Evolutionary conservation across 2,113 vertebrate species (phyloP).

Genomic region (Gnathonemus echidnorhynchus): DNA sequence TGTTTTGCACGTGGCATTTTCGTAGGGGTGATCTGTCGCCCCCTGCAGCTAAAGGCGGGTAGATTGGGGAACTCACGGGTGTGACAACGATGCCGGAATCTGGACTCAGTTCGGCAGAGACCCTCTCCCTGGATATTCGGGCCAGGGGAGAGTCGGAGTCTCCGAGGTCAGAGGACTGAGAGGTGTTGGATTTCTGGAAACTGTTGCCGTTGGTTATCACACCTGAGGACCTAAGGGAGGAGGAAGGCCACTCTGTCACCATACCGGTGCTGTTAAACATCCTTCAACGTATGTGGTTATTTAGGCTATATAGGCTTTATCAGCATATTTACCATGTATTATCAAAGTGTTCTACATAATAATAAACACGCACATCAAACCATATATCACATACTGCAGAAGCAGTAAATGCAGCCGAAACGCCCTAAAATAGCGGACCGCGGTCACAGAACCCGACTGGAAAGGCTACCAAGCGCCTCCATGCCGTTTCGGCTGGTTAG

Average conservation of each 20-base stretch:
- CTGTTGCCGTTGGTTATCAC: conserved; percentile 63
- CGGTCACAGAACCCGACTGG: conserved; percentile 21
- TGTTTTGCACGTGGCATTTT: not conserved
- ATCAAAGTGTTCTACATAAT: not conserved
- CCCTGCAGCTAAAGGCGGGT: not conserved
- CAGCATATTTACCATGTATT: not conserved
- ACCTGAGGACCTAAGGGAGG: conserved; percentile 72
- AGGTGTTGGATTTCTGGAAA: conserved; percentile 56
- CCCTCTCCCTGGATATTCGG: conserved; percentile 21
- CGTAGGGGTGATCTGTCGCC: not conserved
- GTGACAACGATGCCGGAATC: conserved; percentile 67
- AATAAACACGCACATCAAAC: not conserved
- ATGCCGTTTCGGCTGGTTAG: conserved; percentile 45
- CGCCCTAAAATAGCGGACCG: not conserved
- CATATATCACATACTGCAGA: not conserved
- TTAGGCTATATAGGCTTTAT: not conserved
- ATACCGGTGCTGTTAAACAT: not conserved
- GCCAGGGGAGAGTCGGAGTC: conserved; percentile 32
- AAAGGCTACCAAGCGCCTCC: conserved; percentile 46
- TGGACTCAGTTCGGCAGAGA: conserved; percentile 54
- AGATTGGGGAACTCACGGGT: conserved; percentile 61
- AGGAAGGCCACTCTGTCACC: not conserved
- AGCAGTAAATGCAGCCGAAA: not conserved
- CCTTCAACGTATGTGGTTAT: not conserved
- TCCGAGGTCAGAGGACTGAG: conserved; percentile 54